A percentile compares a stretch with the other conserved stretches of the same genome.
phyloP scores from a whole-genome alignment of 2,797 vertebrate species.

The Tarsius wallacei region DNA sequence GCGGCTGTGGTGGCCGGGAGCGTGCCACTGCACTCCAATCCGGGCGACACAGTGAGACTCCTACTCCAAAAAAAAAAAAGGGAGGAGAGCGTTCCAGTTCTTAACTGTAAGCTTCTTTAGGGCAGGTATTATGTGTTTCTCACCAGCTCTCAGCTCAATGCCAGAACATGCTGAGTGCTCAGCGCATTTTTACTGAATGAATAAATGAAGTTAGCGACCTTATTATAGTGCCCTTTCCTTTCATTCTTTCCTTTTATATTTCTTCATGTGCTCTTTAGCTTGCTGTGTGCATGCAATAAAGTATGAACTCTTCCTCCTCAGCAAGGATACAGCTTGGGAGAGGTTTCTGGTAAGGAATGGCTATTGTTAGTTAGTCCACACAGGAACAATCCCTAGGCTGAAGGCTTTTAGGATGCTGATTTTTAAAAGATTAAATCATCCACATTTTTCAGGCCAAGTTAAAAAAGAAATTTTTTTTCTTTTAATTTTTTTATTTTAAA shows the following conservation, averaged over 20 bases:
- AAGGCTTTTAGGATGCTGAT: not conserved
- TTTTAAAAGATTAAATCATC: slow-evolving; percentile 45
- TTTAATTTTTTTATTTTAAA: too few species aligned
- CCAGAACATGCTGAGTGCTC: too few species aligned
- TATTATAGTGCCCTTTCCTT: not conserved
- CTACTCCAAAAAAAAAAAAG: too few species aligned
- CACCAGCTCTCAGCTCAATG: not conserved
- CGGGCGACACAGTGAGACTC: too few species aligned
- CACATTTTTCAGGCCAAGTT: not conserved
- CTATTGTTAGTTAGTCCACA: not conserved
- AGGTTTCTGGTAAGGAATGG: not conserved
- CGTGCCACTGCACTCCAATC: too few species aligned
- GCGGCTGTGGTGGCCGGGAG: too few species aligned
- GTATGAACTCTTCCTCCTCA: not conserved
- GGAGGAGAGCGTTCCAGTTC: not conserved
- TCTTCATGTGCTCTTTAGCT: not conserved
- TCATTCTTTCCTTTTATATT: not conserved
- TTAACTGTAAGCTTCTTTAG: not conserved
- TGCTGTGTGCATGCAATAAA: not conserved
- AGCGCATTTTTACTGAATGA: not conserved
- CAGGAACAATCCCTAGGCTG: not conserved
- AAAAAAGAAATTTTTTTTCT: slow-evolving; percentile 34
- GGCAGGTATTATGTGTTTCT: not conserved
- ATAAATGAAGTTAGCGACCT: not conserved
- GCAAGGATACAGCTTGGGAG: not conserved